Base-by-base conservation (phyloP, 2,113 vertebrate genomes). In the Platysteira castanea region DNA sequence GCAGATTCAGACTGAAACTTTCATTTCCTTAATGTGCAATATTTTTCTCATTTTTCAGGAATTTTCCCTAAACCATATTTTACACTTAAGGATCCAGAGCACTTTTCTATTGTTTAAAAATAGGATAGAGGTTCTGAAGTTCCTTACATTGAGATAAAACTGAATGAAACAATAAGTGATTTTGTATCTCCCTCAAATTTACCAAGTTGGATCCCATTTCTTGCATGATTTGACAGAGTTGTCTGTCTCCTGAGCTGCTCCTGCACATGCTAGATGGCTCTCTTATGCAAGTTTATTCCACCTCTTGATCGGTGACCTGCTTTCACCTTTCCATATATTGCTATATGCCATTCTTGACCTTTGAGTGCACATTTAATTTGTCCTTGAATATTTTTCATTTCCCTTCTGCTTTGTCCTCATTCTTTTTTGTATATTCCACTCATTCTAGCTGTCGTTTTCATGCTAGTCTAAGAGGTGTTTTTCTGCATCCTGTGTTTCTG, bases 371-470 rank as follows among this genome's bases (percentile, higher is more conserved):
- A n/a, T 78, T 93, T 87, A 89, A 96, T 96, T 91, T 94, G 37
- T 64, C 63, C 81, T 93, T 37, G 59, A 94, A 60, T 94, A 76
- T 86, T 93, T 96, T 39, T 60, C 15, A 63, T 96, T 97, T 95
- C 60, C 78, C 30, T 57, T 84, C 47, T 92, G 41, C 64, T 88
- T 93, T 84, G 27, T 84, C 52, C 82, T 90, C 24, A 15, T 78
- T 88, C 59, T 37, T 80, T 92, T 88, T 86, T 77, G 49, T 46
- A 27, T 91, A 71, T 85, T 89, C 33, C 27, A n/a, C 13, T 96
- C 17, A 1, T 69, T 89, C 57, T 69, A 73, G 53, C 76, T 93
- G 82, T 94, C 56, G 65, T 78, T 78, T 93, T 52, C 19, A 27
- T 76, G 35, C 50, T 70, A 21, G 44, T 77, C 54, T 47, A 64